These are phyloP conservation scores for Ursus arctos DNA, from an alignment of 2,113 vertebrate genomes.

Conservation along the genomic window DNA sequence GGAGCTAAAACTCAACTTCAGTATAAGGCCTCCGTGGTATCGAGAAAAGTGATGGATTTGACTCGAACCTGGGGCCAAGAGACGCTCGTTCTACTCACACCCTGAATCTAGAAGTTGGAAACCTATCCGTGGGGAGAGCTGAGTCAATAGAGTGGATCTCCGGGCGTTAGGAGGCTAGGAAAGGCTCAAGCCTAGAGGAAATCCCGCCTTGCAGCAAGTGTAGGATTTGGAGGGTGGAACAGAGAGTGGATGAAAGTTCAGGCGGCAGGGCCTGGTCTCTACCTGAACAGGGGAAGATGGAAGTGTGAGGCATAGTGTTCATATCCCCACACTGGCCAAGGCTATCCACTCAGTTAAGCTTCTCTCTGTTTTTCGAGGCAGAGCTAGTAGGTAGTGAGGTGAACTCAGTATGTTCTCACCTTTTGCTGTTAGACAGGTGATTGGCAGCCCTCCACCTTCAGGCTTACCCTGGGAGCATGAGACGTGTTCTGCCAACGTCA, in stretches of 20 bases:
- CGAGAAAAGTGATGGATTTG: background rate
- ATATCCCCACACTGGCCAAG: fast-evolving
- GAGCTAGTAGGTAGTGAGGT: too few species aligned
- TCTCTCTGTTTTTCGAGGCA: background rate
- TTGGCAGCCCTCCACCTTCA: background rate
- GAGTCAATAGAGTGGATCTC: background rate
- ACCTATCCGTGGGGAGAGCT: background rate
- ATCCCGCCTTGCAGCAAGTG: background rate
- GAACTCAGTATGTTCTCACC: background rate
- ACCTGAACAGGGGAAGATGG: background rate
- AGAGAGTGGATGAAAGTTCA: background rate
- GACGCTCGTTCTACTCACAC: background rate
- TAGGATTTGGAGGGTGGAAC: background rate
- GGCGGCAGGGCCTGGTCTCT: fast-evolving
- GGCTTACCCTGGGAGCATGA: background rate
- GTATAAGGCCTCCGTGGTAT: background rate
- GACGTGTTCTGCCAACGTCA: fast-evolving
- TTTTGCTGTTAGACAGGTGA: background rate
- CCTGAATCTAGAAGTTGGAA: background rate
- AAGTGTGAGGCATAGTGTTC: background rate
- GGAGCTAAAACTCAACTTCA: background rate
- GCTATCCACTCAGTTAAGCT: too few species aligned
- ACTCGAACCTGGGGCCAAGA: background rate
- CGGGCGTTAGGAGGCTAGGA: background rate
- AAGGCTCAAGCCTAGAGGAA: too few species aligned